These are phyloP conservation scores for Rhodeus uyekii DNA, from an alignment of 2,797 vertebrate species.

Conservation along the genomic window DNA sequence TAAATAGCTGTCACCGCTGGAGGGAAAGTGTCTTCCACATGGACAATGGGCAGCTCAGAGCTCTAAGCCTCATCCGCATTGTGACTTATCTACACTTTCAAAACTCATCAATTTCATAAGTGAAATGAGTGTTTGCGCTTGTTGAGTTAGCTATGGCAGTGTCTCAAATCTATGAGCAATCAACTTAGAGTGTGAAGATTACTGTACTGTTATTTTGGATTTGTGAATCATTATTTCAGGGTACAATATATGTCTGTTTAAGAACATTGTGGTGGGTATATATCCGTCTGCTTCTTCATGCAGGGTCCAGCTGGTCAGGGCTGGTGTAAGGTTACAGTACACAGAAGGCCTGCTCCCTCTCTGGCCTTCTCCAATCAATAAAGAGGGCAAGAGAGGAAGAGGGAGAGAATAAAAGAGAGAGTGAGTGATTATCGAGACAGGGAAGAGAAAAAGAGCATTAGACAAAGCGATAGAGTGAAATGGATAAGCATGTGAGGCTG, in stretches of 20 bases:
- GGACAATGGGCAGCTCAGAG: slow-evolving; percentile 46
- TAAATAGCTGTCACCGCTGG: slow-evolving; percentile 57
- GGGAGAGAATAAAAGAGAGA: slow-evolving; percentile 45
- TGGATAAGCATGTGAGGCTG: slow-evolving; percentile 13
- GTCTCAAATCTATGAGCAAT: slow-evolving; percentile 30
- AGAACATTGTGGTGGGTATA: slow-evolving; percentile 37
- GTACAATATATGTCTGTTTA: background rate
- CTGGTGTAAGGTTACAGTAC: slow-evolving; percentile 74
- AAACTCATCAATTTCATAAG: background rate
- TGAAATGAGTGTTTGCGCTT: slow-evolving; percentile 1
- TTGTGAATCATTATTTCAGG: slow-evolving; percentile 12
- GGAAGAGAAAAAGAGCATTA: slow-evolving; percentile 50
- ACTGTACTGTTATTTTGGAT: background rate
- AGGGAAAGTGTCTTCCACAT: slow-evolving; percentile 46
- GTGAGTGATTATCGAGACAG: slow-evolving; percentile 50
- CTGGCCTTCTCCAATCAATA: slow-evolving; percentile 72
- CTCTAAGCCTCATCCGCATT: slow-evolving; percentile 12
- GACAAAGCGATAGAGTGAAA: slow-evolving; percentile 44
- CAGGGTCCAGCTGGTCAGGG: slow-evolving; percentile 67
- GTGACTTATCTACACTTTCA: slow-evolving; percentile 31
- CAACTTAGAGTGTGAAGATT: background rate
- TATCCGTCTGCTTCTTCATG: slow-evolving; percentile 41
- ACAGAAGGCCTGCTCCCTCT: slow-evolving; percentile 65
- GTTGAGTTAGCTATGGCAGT: slow-evolving; percentile 45
- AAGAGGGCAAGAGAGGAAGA: slow-evolving; percentile 48